Percentiles rank a stretch among this genome's conserved stretches.
These are phyloP conservation scores for Microtus pennsylvanicus DNA, from an alignment of 2,113 vertebrate species.

Conservation along the genomic window DNA sequence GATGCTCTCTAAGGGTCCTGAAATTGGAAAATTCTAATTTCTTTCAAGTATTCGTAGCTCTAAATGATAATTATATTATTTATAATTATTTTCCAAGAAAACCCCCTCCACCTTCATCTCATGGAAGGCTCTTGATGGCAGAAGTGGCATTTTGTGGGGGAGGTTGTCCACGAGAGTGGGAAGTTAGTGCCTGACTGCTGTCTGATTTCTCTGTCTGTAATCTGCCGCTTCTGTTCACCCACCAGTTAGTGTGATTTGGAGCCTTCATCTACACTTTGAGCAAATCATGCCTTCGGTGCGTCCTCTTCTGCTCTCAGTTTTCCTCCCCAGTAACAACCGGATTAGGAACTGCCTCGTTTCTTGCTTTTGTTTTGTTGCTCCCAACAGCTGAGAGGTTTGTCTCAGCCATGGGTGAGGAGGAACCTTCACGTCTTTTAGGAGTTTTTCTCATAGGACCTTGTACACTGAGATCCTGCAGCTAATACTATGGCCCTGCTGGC, in stretches of 20 bases:
- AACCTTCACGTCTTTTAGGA: background rate
- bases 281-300: background rate
- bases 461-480: too few species aligned
- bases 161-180: too few species aligned
- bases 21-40: constrained; percentile 17
- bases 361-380: background rate
- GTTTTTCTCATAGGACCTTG: background rate
- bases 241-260: background rate
- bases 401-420: background rate
- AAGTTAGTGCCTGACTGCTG: background rate
- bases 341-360: background rate
- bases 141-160: background rate
- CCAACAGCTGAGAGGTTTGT: background rate
- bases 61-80: background rate
- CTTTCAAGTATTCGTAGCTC: background rate
- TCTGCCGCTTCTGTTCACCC: background rate
- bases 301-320: background rate
- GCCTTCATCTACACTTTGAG: background rate
- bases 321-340: background rate
- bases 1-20: background rate
- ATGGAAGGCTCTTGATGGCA: background rate
- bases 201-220: background rate
- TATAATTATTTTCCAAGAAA: constrained; percentile 1
- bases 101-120: background rate
- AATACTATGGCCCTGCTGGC: background rate